A percentile compares a stretch with the other conserved stretches of the same genome.
Conservation (phyloP, 2,797 vertebrate genomes). For the Sebastes nivosus region DNA sequence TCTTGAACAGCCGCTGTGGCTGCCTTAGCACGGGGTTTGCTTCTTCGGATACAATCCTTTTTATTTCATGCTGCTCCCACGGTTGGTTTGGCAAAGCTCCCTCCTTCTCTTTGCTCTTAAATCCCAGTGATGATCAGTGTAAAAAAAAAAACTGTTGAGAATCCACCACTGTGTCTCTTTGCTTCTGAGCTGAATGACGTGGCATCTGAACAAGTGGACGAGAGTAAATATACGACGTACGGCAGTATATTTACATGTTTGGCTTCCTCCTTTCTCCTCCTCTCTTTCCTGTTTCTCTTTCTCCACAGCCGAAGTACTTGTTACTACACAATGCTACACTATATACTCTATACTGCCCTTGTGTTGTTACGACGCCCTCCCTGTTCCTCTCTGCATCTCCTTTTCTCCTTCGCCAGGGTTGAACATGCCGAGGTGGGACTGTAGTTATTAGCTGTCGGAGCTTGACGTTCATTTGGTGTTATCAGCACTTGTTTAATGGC, state of each 20-base stretch:
- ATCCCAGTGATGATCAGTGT: slow-evolving; percentile 63
- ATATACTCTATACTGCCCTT: neutral
- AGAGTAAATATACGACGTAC: slow-evolving; percentile 63
- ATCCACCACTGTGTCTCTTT: slow-evolving; percentile 12
- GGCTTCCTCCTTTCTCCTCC: slow-evolving; percentile 35
- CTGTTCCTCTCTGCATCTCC: slow-evolving; percentile 28
- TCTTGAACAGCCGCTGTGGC: neutral
- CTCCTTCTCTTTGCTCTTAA: slow-evolving; percentile 15
- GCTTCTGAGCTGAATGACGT: slow-evolving; percentile 10
- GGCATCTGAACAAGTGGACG: slow-evolving; percentile 15
- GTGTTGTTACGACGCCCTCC: neutral
- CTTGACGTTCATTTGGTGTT: slow-evolving; percentile 77
- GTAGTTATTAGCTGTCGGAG: slow-evolving; percentile 76
- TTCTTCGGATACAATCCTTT: slow-evolving; percentile 15
- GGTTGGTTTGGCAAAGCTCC: slow-evolving; percentile 28
- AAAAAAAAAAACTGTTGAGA: slow-evolving; percentile 19
- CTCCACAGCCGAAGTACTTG: slow-evolving; percentile 22
- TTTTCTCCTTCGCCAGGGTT: slow-evolving; percentile 53
- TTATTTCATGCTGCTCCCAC: slow-evolving; percentile 35
- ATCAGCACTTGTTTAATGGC: slow-evolving; percentile 84
- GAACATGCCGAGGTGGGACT: slow-evolving; percentile 59
- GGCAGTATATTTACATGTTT: slow-evolving; percentile 58
- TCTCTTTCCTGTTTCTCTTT: slow-evolving; percentile 41
- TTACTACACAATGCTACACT: slow-evolving; percentile 23
- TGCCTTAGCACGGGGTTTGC: neutral